Evolutionary conservation across 2,113 vertebrate species (phyloP).

Genomic region (Amphilophus citrinellus): DNA sequence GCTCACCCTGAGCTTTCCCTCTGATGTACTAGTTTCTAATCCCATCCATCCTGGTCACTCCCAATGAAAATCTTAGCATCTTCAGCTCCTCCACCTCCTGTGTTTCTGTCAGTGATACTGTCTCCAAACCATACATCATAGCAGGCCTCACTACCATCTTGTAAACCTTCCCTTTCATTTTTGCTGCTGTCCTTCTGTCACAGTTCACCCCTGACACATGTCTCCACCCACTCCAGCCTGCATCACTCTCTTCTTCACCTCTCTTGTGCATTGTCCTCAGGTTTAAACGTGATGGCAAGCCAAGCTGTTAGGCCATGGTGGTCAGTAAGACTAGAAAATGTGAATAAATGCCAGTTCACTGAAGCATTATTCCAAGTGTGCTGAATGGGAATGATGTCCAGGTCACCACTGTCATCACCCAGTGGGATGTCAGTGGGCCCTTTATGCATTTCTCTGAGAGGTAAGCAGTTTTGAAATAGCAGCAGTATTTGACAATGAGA

Average conservation of each 20-base stretch:
- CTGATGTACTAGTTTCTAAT: too few relatives aligned
- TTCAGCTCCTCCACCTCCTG: too few relatives aligned
- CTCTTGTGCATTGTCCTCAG: neutral
- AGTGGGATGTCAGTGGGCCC: neutral
- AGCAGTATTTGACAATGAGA: neutral
- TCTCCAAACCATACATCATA: too few relatives aligned
- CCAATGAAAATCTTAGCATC: too few relatives aligned
- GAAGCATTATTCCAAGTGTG: neutral
- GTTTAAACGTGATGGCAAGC: neutral
- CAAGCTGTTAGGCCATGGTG: neutral
- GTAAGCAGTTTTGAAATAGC: neutral
- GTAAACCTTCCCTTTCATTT: too few relatives aligned
- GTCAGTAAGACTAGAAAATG: neutral
- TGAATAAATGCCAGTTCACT: neutral
- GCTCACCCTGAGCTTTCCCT: neutral
- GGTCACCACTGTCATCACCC: too few relatives aligned
- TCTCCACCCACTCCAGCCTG: neutral
- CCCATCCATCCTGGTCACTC: too few relatives aligned
- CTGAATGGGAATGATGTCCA: neutral
- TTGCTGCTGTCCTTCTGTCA: too few relatives aligned
- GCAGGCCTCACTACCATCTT: too few relatives aligned
- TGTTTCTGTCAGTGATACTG: too few relatives aligned
- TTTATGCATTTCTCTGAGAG: neutral
- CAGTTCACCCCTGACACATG: too few relatives aligned
- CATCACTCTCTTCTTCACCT: neutral